Percentiles rank a stretch among this genome's conserved stretches.
Evolutionary conservation across 2,797 vertebrate genomes (phyloP).

Genomic region (Rhodeus uyekii): DNA sequence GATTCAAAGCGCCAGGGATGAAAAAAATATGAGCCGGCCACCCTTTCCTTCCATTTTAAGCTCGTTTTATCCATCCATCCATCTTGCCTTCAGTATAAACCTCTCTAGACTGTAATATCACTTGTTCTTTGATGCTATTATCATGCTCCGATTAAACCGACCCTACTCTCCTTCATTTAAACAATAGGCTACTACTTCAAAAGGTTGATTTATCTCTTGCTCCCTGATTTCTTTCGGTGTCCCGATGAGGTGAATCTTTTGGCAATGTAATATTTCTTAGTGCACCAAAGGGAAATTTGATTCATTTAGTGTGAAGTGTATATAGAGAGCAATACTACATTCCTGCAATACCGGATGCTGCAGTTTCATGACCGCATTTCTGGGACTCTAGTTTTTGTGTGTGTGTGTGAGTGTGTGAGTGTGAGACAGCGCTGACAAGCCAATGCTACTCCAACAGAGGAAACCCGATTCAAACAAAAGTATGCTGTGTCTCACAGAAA

Average conservation of each 20-base stretch:
- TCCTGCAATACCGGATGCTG: neutral
- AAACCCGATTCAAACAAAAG: too few relatives aligned
- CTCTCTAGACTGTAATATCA: slow-evolving; percentile 35
- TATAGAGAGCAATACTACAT: neutral
- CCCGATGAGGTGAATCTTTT: slow-evolving; percentile 10
- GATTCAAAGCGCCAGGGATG: slow-evolving; percentile 23
- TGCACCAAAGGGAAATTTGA: neutral
- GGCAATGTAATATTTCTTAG: neutral
- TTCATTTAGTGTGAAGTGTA: neutral
- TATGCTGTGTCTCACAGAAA: too few relatives aligned
- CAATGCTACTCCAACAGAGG: neutral
- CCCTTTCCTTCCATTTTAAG: neutral
- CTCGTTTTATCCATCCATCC: neutral
- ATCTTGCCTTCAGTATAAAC: slow-evolving; percentile 31
- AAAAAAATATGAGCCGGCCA: neutral
- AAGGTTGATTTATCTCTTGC: neutral
- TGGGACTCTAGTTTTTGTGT: neutral
- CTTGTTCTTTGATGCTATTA: neutral
- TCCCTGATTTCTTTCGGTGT: neutral
- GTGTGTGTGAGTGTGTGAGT: too few relatives aligned
- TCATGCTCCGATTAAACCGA: neutral
- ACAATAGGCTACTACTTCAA: neutral
- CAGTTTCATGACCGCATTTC: neutral
- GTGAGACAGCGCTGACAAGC: neutral
- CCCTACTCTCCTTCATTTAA: neutral